Base-by-base conservation (phyloP, 2,113 vertebrate genomes). In the Gasterosteus aculeatus region DNA sequence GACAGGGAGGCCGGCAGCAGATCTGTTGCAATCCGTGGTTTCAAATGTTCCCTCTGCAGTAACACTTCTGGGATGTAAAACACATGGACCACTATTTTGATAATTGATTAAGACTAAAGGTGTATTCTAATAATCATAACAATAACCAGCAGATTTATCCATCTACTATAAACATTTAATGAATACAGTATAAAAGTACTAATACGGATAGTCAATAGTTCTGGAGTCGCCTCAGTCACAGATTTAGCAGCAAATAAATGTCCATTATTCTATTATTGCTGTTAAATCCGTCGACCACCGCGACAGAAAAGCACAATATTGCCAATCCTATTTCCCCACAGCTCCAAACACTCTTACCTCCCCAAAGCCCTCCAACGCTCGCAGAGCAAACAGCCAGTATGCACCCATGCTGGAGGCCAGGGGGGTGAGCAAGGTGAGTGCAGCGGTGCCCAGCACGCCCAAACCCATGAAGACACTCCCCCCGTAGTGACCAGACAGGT, bases 341-440 rank as follows among this genome's bases (percentile, higher is more conserved):
- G 5, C n/a, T n/a, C 9, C 3, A 12, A 1, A n/a, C 26, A 12
- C n/a, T n/a, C 78, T n/a, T 29, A 94, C 95, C 94, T 95, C 92
- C 31, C 94, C 93, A 5, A 95, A 88, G 7, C 94, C 95, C 72
- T 94, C 92, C 76, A 94, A 4, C 0, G 49, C 92, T 31, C 94
- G 89, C 15, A 95, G 81, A 5, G 91, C 91, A n/a, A 94, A 91
- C 69, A 95, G 88, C 92, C 93, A 92, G 29, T 59, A 61, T 0
- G 90, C 67, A 3, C 96, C 95, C 0, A 90, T 75, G 59, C 89
- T 73, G 2, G 96, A 95, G 18, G 95, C 94, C 72, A 85, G 10
- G 0, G 96, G 96, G 5, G 94, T 92, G 63, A 95, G 91, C 39
- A 97, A 87, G 1, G 95, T 95, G 78, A 97, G 94, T 33, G 26